Base-by-base conservation (phyloP, 2,888 invertebrate genomes). In the Xestia xanthographa region DNA sequence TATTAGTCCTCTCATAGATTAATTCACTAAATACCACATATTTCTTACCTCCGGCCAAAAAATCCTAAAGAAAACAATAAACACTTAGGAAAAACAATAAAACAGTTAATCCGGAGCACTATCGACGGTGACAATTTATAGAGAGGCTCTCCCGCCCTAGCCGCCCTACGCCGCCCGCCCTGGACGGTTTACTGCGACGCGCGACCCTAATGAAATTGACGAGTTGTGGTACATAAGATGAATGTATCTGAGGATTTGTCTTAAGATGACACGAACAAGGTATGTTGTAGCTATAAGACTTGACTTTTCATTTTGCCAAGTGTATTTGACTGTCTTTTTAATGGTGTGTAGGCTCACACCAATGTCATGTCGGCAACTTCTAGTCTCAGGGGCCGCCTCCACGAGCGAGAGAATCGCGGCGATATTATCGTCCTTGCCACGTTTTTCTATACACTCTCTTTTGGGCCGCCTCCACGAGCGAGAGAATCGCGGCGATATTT, bases 201-300 rank as follows among this genome's bases (percentile, higher is more conserved):
- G 68, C 92, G 91, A 94, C 94, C 94, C 94, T 95, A 93, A 95
- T 95, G 94, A 94, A 94, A 95, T 95, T 94, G 94, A 93, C 91
- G 91, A 88, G 81, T 75, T 45, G 43, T 11, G 77, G 34, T 80
- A 34, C 72, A 91, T 82, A 80, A 66, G 9, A 67, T 75, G 85
- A 87, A 84, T 84, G 5, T 0, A 72, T 66, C 45, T 8, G 20
- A 0, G 66, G 71, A 72, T 34, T 8, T 29, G 2, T 82, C 65
- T 68, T 0, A 26, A 66, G 60, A 75, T 45, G 1, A 41, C 34
- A 29, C 3, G 1, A 43, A 20, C 14, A 9, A 34, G 14, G 17
- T 34, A 50, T 43, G 17, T n/a, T 22, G 17, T 50, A 41, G 2
- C n/a, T 2, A 12, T 48, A 26, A 22, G 9, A 72, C 1, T n/a